Evolutionary conservation across 2,113 vertebrate genomes (phyloP).

Genomic region (Trematomus loennbergii): DNA sequence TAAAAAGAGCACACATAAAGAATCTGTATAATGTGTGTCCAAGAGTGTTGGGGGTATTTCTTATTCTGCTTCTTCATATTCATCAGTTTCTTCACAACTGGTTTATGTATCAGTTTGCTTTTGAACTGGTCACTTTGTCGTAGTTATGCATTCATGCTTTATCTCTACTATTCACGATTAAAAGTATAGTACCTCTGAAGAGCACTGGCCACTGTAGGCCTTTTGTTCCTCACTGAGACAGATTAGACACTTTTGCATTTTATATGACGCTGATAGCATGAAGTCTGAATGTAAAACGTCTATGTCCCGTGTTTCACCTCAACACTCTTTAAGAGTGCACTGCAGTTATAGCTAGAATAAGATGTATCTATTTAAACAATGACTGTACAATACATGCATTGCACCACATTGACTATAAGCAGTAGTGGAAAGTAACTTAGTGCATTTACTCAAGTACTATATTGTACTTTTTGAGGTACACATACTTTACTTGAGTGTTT

Average conservation of each 20-base stretch:
- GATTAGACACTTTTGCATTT: slow-evolving; percentile 74
- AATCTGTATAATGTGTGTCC: neutral
- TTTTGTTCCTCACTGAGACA: slow-evolving; percentile 58
- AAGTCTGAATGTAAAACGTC: slow-evolving; percentile 12
- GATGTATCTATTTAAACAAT: too few species aligned
- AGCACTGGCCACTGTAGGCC: slow-evolving; percentile 34
- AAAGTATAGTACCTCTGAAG: slow-evolving; percentile 9
- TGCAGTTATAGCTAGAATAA: neutral
- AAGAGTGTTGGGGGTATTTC: neutral
- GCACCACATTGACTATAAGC: too few species aligned
- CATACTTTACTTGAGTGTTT: too few species aligned
- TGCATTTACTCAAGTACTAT: too few species aligned
- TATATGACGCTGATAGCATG: slow-evolving; percentile 25
- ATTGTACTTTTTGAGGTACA: too few species aligned
- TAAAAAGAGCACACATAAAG: neutral
- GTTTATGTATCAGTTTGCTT: neutral
- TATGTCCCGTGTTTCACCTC: slow-evolving; percentile 1
- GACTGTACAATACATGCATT: too few species aligned
- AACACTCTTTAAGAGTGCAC: neutral
- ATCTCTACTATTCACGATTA: slow-evolving; percentile 44
- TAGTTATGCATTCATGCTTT: slow-evolving; percentile 19
- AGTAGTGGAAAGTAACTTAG: too few species aligned
- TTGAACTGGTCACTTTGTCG: neutral
- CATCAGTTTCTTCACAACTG: neutral
- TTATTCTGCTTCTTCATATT: neutral